Evolutionary conservation across 2,113 vertebrate species (phyloP).

Genomic region (Lota lota): DNA sequence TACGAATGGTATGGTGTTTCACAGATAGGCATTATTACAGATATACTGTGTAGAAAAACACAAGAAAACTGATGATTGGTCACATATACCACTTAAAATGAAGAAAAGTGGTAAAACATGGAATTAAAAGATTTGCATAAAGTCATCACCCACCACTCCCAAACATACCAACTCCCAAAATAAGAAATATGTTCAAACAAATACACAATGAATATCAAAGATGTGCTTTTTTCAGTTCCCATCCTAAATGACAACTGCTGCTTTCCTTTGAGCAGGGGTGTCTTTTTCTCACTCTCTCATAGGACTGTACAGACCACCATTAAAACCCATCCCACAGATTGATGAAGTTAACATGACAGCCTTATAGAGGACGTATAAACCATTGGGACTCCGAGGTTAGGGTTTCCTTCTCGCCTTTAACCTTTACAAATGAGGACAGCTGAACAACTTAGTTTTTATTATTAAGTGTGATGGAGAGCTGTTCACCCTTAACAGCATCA

Average conservation of each 20-base stretch:
- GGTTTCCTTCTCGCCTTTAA: too few species aligned
- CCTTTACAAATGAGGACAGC: too few species aligned
- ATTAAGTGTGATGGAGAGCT: too few species aligned
- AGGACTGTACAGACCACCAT: not conserved
- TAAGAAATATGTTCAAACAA: slow-evolving; percentile 39
- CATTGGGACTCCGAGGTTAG: too few species aligned
- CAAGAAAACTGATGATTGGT: slow-evolving; percentile 52
- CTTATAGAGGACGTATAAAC: too few species aligned
- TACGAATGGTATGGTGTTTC: slow-evolving; percentile 67
- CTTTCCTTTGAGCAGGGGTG: too few species aligned
- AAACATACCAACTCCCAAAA: slow-evolving; percentile 54
- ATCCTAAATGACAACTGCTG: not conserved
- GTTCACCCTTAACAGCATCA: too few species aligned
- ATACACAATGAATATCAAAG: slow-evolving; percentile 41
- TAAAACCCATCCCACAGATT: too few species aligned
- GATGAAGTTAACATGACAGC: too few species aligned
- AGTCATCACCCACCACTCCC: slow-evolving; percentile 59
- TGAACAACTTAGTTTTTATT: too few species aligned
- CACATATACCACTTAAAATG: slow-evolving; percentile 58
- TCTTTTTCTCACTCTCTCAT: slow-evolving; percentile 7
- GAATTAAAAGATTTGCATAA: slow-evolving; percentile 67
- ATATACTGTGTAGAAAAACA: slow-evolving; percentile 50
- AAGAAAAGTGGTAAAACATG: slow-evolving; percentile 57
- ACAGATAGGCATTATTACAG: slow-evolving; percentile 69
- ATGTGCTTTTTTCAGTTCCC: slow-evolving; percentile 59